Evolutionary conservation across 2,113 vertebrate species (phyloP).

Genomic region (Syngnathoides biaculeatus): DNA sequence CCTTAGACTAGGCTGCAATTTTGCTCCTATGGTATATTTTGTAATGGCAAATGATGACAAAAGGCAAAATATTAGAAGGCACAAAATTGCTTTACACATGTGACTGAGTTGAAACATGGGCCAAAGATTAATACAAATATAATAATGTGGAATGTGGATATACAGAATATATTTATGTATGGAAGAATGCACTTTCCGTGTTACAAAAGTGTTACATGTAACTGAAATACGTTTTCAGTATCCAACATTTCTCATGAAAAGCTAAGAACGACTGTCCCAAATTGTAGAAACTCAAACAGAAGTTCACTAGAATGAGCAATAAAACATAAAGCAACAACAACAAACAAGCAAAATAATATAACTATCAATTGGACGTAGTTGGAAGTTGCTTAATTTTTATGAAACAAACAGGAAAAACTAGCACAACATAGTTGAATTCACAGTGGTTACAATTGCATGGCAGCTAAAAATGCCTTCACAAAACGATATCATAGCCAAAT

Average conservation of each 20-base stretch:
- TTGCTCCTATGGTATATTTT: conserved; percentile 77
- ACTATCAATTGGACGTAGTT: neutral
- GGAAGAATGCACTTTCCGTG: neutral
- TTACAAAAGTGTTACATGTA: neutral
- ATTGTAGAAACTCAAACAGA: neutral
- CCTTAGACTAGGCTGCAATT: conserved; percentile 61
- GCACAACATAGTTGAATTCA: neutral
- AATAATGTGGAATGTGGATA: conserved; percentile 26
- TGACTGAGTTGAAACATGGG: conserved; percentile 61
- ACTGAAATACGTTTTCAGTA: neutral
- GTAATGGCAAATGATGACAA: conserved; percentile 77
- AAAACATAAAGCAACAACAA: neutral
- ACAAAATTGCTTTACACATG: conserved; percentile 79
- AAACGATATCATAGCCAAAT: no score
- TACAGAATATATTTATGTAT: neutral
- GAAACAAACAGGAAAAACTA: conserved; percentile 8
- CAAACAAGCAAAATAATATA: neutral
- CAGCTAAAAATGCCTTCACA: no score
- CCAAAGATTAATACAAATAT: conserved; percentile 26
- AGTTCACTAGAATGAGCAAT: neutral
- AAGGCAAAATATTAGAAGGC: conserved; percentile 87
- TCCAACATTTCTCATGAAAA: neutral
- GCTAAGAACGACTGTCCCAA: neutral
- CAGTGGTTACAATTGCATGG: no score
- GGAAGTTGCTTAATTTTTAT: neutral